Base-by-base conservation (phyloP, 2,797 vertebrate genomes). In the Bryconaethiops microstoma region DNA sequence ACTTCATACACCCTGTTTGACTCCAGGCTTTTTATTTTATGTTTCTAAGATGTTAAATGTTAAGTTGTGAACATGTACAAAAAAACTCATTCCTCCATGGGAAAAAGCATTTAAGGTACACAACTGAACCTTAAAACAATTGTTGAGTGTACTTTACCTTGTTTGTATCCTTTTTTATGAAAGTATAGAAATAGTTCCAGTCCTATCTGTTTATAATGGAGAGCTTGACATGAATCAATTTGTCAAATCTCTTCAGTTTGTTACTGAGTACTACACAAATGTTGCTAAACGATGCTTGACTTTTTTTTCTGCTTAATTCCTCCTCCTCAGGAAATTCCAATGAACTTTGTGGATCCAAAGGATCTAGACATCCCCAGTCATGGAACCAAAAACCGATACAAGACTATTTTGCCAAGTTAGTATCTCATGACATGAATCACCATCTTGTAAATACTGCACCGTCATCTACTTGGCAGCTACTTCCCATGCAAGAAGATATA, bases 331-430 rank as follows among this genome's bases (percentile, higher is more conserved):
- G 97, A 98, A 96, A 98, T 99, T 87, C 97, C 97, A 40, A 99
- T 99, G 97, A 99, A 99, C 87, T 99, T 99, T 90, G 96, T 96
- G 85, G 97, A 99, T 93, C 96, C 97, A 83, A 97, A 97, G 92
- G 96, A 98, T 89, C 94, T 98, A 89, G 95, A 97, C 77, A 94
- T 98, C 86, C 96, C 96, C 0, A 96, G 96, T 90, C 94, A 98
- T n/a, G 96, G 97, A 87, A 96, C 96, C 83, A 99, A 99, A 93
- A 99, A 99, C 90, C 93, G 97, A 91, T 99, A 99, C 91, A 97
- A 96, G 91, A 98, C 96, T 87, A 99, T 99, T 87, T 94, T 99
- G 89, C 97, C 97, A 92, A 99, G 97, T 98, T 94, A 96, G 97
- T 89, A 59, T 39, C 23, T 42, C 25, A 23, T 39, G 12, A 25